Conservation (phyloP, 2,888 invertebrate genomes). For the Dicycla oo region DNA sequence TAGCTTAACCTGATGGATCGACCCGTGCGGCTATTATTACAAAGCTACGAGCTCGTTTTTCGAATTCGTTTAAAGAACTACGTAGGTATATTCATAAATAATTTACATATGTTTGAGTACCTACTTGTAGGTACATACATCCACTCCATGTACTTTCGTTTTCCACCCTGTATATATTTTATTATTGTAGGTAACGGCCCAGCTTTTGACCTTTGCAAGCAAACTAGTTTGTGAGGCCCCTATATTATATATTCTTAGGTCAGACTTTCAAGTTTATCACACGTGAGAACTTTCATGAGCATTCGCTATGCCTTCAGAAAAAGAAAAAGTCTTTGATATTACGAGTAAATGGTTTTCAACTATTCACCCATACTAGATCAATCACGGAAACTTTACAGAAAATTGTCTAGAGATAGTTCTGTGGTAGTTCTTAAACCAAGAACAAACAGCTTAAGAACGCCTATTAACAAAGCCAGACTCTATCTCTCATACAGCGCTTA, state of each 20-base stretch:
- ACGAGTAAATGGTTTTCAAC: neutral
- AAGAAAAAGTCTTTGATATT: neutral
- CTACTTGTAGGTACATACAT: no score
- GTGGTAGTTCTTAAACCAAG: conserved; percentile 16
- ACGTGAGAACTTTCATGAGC: conserved; percentile 3
- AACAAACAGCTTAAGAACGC: conserved; percentile 34
- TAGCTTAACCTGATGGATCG: no score
- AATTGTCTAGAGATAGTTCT: neutral
- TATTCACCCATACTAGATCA: no score
- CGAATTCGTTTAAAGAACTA: no score
- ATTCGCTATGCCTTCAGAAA: neutral
- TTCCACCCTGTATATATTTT: neutral
- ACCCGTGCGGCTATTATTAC: no score
- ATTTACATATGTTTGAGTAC: no score
- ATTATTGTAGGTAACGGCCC: no score
- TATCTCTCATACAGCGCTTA: conserved; percentile 47
- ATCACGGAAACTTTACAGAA: neutral
- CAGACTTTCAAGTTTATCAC: neutral
- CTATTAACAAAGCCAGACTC: conserved; percentile 46
- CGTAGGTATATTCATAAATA: neutral
- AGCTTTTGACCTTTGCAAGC: neutral
- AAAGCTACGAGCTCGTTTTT: no score
- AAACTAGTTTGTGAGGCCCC: neutral
- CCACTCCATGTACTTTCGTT: neutral
- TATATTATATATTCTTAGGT: neutral